phyloP scores from a whole-genome alignment of 2,113 vertebrate genomes.

The Dicrurus megarhynchus region DNA sequence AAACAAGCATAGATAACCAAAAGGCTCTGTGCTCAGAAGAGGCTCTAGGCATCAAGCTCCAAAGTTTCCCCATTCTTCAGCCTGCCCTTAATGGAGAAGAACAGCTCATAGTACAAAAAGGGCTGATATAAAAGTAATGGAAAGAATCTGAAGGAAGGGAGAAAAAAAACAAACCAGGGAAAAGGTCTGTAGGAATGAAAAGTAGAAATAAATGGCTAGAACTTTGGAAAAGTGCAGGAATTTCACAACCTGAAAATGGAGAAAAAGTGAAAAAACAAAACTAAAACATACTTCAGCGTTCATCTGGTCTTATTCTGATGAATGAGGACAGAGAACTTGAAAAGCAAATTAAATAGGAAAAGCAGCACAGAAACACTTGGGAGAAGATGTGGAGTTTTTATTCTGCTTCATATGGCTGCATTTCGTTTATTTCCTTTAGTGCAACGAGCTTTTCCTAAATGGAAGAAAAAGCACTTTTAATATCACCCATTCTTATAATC shows the following conservation, averaged over 20 bases:
- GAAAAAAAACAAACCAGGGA: background rate
- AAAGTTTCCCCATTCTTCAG: background rate
- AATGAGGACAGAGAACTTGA: background rate
- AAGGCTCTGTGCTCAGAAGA: background rate
- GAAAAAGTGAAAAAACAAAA: background rate
- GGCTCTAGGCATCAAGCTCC: background rate
- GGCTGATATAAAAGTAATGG: background rate
- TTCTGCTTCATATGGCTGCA: background rate
- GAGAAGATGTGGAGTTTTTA: background rate
- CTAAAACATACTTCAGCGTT: background rate
- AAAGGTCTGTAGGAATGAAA: background rate
- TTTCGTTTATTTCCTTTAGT: constrained; percentile 54
- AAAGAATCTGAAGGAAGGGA: background rate
- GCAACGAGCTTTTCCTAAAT: constrained; percentile 73
- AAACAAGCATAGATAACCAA: background rate
- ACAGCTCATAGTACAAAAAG: background rate
- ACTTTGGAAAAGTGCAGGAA: background rate
- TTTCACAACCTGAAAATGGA: background rate
- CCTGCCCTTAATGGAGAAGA: background rate
- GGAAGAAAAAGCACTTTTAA: background rate
- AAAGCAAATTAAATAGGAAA: background rate
- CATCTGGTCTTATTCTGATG: background rate
- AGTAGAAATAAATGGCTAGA: background rate
- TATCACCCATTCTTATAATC: background rate
- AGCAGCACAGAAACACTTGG: background rate